These are phyloP conservation scores for Tricholauxania praeusta DNA, from an alignment of 2,888 invertebrate genomes.

Conservation along the genomic window DNA sequence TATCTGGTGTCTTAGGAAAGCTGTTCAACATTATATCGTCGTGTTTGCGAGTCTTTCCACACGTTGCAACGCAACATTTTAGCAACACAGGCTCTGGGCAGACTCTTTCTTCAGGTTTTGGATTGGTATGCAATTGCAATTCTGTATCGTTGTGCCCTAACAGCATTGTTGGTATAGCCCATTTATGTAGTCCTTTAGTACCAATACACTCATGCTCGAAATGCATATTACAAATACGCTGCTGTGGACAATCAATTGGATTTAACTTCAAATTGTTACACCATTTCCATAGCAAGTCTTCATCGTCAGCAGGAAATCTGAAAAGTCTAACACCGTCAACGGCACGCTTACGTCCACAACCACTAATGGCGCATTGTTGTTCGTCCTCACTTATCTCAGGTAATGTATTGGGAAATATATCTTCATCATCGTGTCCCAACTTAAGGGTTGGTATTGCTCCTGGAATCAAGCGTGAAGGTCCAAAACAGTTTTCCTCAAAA, in stretches of 20 bases:
- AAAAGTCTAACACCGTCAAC: conserved; percentile 56
- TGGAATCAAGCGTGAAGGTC: conserved; percentile 55
- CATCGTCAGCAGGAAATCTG: conserved; percentile 60
- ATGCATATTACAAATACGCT: conserved; percentile 62
- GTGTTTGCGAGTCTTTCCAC: conserved; percentile 61
- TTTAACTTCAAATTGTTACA: conserved; percentile 63
- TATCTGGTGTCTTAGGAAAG: conserved; percentile 56
- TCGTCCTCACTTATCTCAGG: conserved; percentile 42
- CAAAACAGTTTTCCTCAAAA: conserved; percentile 63
- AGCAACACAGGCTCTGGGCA: conserved; percentile 52
- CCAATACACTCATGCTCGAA: conserved; percentile 60
- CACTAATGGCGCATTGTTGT: conserved; percentile 56
- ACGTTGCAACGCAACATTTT: conserved; percentile 60
- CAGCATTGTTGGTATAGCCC: conserved; percentile 57
- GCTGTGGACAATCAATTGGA: conserved; percentile 57
- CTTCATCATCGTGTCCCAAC: conserved; percentile 54
- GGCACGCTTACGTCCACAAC: conserved; percentile 55
- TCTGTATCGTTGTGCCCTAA: conserved; percentile 58
- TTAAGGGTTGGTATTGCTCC: conserved; percentile 62
- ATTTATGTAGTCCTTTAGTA: conserved; percentile 58
- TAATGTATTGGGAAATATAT: conserved; percentile 55
- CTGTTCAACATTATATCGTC: conserved; percentile 64
- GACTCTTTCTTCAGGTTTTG: conserved; percentile 57
- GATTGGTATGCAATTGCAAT: conserved; percentile 57
- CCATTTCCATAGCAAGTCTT: conserved; percentile 61